Percentiles rank a stretch among this genome's conserved stretches.
These are phyloP conservation scores for Zenarchopterus dispar DNA, from an alignment of 2,797 vertebrate genomes.

Conservation along the genomic window DNA sequence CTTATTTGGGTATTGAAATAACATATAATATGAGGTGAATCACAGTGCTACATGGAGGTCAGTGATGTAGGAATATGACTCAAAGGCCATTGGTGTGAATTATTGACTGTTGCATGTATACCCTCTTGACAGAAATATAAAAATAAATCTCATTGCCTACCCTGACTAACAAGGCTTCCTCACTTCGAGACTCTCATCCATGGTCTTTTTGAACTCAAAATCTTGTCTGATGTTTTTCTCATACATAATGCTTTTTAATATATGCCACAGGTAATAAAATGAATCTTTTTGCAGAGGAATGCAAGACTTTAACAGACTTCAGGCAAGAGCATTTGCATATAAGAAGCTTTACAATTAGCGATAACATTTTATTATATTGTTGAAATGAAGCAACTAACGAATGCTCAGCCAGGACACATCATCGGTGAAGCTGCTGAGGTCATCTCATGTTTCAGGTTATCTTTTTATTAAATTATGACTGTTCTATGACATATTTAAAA, in stretches of 20 bases:
- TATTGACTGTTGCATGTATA: constrained; percentile 48
- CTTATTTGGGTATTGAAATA: constrained; percentile 34
- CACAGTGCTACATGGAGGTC: constrained; percentile 53
- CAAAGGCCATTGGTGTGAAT: constrained; percentile 57
- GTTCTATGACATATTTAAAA: too few species aligned
- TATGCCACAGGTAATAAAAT: background rate
- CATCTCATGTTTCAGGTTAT: too few species aligned
- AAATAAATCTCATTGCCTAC: constrained; percentile 37
- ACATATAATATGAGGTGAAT: constrained; percentile 48
- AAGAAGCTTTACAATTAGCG: too few species aligned
- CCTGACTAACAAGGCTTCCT: constrained; percentile 11
- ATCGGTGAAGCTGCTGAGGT: too few species aligned
- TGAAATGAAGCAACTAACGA: too few species aligned
- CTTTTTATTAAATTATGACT: too few species aligned
- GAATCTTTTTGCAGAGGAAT: background rate
- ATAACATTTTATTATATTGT: too few species aligned
- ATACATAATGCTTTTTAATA: constrained; percentile 7
- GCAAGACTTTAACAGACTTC: too few species aligned
- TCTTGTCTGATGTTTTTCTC: constrained; percentile 3
- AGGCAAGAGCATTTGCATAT: too few species aligned
- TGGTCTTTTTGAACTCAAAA: constrained; percentile 5
- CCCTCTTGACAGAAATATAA: constrained; percentile 35
- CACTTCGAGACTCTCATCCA: constrained; percentile 8
- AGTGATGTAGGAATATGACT: constrained; percentile 55
- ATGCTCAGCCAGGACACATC: too few species aligned